Conservation (phyloP, 2,113 vertebrate genomes). For the cat (Felis catus) region DNA sequence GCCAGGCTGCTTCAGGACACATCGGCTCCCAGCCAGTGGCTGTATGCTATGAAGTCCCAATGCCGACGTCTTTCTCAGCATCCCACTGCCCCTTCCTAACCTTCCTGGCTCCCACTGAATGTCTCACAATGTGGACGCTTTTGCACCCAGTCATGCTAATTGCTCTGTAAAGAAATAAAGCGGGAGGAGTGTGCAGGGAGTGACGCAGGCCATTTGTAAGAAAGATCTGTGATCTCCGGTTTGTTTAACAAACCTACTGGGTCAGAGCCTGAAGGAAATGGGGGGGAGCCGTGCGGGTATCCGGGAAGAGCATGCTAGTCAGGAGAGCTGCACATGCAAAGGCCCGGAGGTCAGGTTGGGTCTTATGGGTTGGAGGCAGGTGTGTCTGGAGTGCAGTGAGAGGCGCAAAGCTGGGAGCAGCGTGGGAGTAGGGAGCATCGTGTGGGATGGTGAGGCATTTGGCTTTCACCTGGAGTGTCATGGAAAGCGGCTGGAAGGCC, state of each 20-base stretch:
- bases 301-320: neutral
- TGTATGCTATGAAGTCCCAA: neutral
- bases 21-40: neutral
- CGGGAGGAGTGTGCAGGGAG: neutral
- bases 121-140: no score
- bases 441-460: neutral
- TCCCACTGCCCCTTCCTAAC: neutral
- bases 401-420: neutral
- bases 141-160: neutral
- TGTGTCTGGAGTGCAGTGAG: neutral
- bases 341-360: neutral
- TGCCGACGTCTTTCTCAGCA: no score
- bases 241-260: no score
- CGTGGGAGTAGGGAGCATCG: accelerated
- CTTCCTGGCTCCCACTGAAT: neutral
- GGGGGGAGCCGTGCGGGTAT: no score
- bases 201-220: accelerated
- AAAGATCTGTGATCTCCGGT: no score
- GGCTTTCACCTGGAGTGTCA: neutral
- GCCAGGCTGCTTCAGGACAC: no score
- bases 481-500: neutral
- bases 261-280: no score
- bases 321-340: neutral
- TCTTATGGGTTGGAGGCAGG: neutral
- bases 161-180: neutral